Base-by-base conservation (phyloP, 2,797 vertebrate genomes). In the Cottoperca gobio region DNA sequence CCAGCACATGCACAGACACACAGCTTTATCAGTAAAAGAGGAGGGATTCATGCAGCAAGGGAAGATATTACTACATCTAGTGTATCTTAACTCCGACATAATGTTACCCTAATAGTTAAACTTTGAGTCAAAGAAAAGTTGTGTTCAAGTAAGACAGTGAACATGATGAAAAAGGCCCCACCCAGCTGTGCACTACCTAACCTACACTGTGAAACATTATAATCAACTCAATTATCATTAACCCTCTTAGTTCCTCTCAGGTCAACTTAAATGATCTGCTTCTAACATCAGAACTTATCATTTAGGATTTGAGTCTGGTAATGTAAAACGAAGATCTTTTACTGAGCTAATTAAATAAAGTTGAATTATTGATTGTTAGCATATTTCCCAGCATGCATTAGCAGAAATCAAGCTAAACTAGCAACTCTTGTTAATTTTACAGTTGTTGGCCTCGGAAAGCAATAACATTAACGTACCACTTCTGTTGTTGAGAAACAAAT, bases 1-100 rank as follows among this genome's bases (percentile, higher is more conserved):
- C 85, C 75, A 67, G 72, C 73, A 73, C 77, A 80, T 78, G 58
- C 73, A 88, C 70, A 58, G 62, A 75, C 64, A 76, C 71, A 63
- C 71, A 61, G 55, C 5, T 52, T 91, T 91, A 91, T 90, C 91
- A 78, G 82, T 2, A 10, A 58, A 33, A 74, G 67, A 87, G 65
- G 63, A 78, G 73, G 71, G 78, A 86, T 78, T 89, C 78, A 50
- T 87, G 76, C 76, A 81, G 85, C 83, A 73, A 49, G 76, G 53
- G 53, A 84, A 88, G 84, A 90, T 83, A 86, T 86, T 83, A 80
- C 68, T 67, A 77, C 74, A 91, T 89, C 86, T 81, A 31, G 73
- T 87, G 84, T 85, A 88, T 91, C 88, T 88, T 63, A 78, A 13
- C 71, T 70, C 57, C 10, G 7, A 88, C 79, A 87, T 76, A 31